Conservation (phyloP, 2,113 vertebrate species). For the Eurypyga helias region DNA sequence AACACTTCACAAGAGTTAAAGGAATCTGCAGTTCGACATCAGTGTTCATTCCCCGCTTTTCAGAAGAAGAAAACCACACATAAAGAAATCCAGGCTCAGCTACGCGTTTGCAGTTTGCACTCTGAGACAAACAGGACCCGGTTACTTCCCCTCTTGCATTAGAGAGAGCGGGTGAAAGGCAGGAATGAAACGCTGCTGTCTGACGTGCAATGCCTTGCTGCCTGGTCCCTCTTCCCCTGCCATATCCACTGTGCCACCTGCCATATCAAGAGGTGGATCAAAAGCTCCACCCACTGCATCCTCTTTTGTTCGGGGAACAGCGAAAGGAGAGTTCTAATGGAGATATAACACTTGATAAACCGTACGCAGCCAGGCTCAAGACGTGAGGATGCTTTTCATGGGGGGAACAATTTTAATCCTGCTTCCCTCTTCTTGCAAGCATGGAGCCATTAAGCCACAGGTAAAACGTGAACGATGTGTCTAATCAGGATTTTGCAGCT, state of each 20-base stretch:
- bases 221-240: not conserved
- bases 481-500: not conserved
- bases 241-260: slow-evolving; percentile 35
- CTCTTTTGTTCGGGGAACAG: slow-evolving; percentile 42
- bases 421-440: not conserved
- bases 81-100: not conserved
- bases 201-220: not conserved
- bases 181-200: not conserved
- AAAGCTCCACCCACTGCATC: slow-evolving; percentile 47
- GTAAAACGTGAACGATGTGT: not conserved
- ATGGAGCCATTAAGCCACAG: not conserved
- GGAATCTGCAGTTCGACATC: not conserved
- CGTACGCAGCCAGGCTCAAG: not conserved
- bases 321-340: not conserved
- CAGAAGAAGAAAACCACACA: not conserved
- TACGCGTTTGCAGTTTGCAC: not conserved
- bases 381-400: not conserved
- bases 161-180: not conserved
- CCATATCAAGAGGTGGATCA: slow-evolving; percentile 42
- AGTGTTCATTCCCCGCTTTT: not conserved
- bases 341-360: slow-evolving; percentile 32
- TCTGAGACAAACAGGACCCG: not conserved
- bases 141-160: not conserved
- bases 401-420: not conserved
- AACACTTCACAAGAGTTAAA: not conserved